Evolutionary conservation across 2,888 invertebrate genomes (phyloP), one percentile per base, ranked within the genome.

Genomic region (Hemaris fuciformis): DNA sequence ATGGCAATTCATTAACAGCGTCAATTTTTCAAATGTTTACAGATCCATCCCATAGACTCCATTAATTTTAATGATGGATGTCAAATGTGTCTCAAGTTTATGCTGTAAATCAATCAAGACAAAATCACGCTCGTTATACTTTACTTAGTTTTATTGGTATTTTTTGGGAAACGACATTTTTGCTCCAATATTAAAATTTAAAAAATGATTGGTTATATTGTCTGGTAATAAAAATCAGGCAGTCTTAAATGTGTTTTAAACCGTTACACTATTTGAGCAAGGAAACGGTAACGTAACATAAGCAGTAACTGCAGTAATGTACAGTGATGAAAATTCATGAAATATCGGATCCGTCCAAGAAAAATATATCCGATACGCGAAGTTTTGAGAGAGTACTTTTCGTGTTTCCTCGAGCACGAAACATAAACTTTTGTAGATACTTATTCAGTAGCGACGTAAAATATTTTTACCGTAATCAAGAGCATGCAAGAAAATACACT

Each of bases 31-130:
- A 71, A 73, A 75, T 74, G 75, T 72, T 74, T 66, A 66, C 69
- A 71, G 66, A 68, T 73, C 72, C 73, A 72, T 74, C 72, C 64
- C 69, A 69, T 74, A 69, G 71, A 69, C 70, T 72, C 77, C 78
- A 82, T 83, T 80, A 82, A 82, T 83, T 76, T 79, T 62, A 71
- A 69, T 76, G 80, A 83, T 79, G 74, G 80, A 81, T 82, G 80
- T 80, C 79, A 80, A 81, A 76, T 76, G 72, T 76, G 72, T 67
- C 73, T 64, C 71, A 71, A 78, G 73, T 79, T 77, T 75, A 67
- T 72, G 76, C 73, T 74, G 73, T 76, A 81, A 80, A 82, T 83
- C 79, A 83, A 83, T 82, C 80, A 77, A 66, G 71, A 66, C 68
- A 72, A 72, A 71, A 67, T 78, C 70, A 74, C 58, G 66, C 56